Evolutionary conservation across 2,797 vertebrate genomes (phyloP).

Genomic region (Lerista edwardsae): DNA sequence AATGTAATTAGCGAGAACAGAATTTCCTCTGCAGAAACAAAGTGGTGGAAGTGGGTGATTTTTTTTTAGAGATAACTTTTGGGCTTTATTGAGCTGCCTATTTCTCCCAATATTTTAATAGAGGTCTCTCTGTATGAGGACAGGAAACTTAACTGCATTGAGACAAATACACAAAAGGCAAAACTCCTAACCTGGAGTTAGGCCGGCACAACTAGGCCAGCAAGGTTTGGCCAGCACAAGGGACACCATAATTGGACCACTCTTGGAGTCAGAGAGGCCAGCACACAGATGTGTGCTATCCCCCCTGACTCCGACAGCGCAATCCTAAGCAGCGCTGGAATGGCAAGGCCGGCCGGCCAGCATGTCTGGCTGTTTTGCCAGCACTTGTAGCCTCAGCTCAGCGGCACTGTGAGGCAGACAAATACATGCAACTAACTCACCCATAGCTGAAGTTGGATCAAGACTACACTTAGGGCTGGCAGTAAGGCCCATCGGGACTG

Average conservation of each 20-base stretch:
- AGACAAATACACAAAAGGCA: not conserved
- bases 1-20: not conserved
- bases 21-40: conserved; percentile 20
- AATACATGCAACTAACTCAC: not conserved
- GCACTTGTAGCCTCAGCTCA: too few relatives aligned
- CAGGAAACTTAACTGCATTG: not conserved
- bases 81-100: not conserved
- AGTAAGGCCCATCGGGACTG: too few relatives aligned
- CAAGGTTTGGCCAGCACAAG: too few relatives aligned
- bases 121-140: not conserved
- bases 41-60: not conserved
- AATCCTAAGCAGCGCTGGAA: too few relatives aligned
- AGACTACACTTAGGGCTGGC: not conserved
- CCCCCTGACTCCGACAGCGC: too few relatives aligned
- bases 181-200: too few relatives aligned
- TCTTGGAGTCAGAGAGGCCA: too few relatives aligned
- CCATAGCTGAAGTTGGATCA: not conserved
- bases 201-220: too few relatives aligned
- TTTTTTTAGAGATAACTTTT: not conserved
- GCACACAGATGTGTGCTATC: too few relatives aligned
- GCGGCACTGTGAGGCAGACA: not conserved
- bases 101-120: not conserved
- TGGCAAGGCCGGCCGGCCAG: too few relatives aligned
- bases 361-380: too few relatives aligned
- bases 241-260: too few relatives aligned